A percentile compares a stretch with the other conserved stretches of the same genome.
Evolutionary conservation across 92 coral and sea anemone species (phyloP).

Genomic region (Epizoanthus stellaris): DNA sequence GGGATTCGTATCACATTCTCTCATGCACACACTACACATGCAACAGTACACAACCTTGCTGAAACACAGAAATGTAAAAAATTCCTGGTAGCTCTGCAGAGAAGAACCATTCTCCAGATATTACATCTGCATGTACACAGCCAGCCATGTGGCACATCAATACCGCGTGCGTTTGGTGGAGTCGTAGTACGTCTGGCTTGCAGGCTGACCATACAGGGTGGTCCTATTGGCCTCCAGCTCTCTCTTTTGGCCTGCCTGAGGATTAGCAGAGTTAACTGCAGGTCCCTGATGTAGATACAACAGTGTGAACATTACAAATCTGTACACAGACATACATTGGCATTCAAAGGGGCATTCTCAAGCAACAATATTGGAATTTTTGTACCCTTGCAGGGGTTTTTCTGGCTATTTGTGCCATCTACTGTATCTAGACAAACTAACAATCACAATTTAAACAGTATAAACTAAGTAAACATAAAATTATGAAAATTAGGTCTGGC

Average conservation of each 20-base stretch:
- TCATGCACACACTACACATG: not conserved
- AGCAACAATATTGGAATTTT: too few relatives aligned
- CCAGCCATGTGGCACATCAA: constrained; percentile 1
- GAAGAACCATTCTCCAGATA: not conserved
- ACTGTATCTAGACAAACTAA: too few relatives aligned
- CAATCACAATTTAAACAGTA: too few relatives aligned
- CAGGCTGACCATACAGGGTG: constrained; percentile 46
- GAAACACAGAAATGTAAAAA: constrained; percentile 2
- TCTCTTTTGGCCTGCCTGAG: constrained; percentile 67
- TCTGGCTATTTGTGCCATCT: too few relatives aligned
- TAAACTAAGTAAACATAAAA: too few relatives aligned
- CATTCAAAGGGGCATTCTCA: too few relatives aligned
- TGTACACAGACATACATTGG: too few relatives aligned
- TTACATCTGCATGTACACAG: not conserved
- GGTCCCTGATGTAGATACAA: constrained; percentile 43
- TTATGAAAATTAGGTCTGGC: too few relatives aligned
- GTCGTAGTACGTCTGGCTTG: constrained; percentile 61
- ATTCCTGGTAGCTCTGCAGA: not conserved
- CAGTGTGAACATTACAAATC: too few relatives aligned
- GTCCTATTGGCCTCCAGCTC: constrained; percentile 53
- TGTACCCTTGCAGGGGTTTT: too few relatives aligned
- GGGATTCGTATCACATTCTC: not conserved
- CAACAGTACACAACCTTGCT: not conserved
- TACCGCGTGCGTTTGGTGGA: constrained; percentile 69
- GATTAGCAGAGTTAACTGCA: constrained; percentile 38